Percentiles rank a stretch among this genome's conserved stretches.
Evolutionary conservation across 1,140 invertebrate genomes (phyloP).

Genomic region (Aphelinus atriplicis): DNA sequence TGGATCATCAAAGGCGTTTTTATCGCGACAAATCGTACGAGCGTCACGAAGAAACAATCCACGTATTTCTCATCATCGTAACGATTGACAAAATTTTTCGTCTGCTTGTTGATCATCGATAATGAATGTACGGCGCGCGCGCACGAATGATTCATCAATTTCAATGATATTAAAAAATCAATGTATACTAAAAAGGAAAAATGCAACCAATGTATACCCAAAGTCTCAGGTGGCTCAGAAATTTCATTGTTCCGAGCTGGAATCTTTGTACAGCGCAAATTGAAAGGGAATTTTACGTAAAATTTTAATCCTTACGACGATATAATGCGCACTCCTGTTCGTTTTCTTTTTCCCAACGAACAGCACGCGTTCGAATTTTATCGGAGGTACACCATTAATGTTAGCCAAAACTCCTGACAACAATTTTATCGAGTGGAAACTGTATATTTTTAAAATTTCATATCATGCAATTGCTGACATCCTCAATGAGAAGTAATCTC

Average conservation of each 20-base stretch:
- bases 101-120: too few species aligned
- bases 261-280: conserved; percentile 50
- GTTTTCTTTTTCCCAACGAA: conserved; percentile 41
- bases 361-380: conserved; percentile 35
- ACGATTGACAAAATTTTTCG: too few species aligned
- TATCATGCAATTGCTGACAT: neutral
- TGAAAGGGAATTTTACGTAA: too few species aligned
- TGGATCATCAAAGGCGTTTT: too few species aligned
- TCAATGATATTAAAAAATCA: too few species aligned
- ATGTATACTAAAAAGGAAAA: conserved; percentile 59
- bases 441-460: conserved; percentile 13
- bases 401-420: conserved; percentile 42
- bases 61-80: too few species aligned
- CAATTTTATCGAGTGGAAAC: neutral
- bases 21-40: too few species aligned
- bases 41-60: too few species aligned
- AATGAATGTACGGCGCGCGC: too few species aligned
- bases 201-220: conserved; percentile 63
- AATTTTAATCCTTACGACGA: too few species aligned
- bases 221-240: conserved; percentile 61
- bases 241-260: conserved; percentile 42
- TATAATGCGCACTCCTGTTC: too few species aligned
- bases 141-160: too few species aligned
- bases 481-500: conserved; percentile 11
- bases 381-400: conserved; percentile 48